Evolutionary conservation across 1,140 invertebrate genomes (phyloP), one percentile per base, ranked within the genome.

Genomic region (Centruroides sculpturatus): DNA sequence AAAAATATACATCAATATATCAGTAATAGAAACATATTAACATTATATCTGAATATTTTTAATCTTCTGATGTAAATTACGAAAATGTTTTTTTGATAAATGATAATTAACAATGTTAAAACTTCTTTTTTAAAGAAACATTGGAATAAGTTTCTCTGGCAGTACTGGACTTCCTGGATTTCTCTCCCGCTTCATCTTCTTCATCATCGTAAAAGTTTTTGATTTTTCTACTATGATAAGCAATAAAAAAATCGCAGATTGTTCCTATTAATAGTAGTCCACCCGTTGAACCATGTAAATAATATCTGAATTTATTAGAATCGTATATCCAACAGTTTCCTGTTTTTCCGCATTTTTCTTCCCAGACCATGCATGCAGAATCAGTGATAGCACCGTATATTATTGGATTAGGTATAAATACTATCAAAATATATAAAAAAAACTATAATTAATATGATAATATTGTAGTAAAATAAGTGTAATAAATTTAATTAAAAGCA

Each of bases 241-340:
- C 61, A 3, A 68, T 58, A 35, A 62, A 41, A 4, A 66, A 41
- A 52, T 69, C 68, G 50, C 66, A 66, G n/a, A 59, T 51, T 34
- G 58, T 60, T 12, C 68, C 68, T 11, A 68, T 47, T 23, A 62
- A 55, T 10, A 67, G 56, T 3, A 69, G 63, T 13, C 54, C 23
- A 13, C 67, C 62, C 8, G 69, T 56, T 55, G 62, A 53, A 13
- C 60, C 61, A 41, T 71, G 67, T 7, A 71, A 55, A 53, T 62
- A 63, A 7, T 54, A 55, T 10, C 73, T 57, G 59, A 74, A 69
- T 47, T 68, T 66, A 8, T 69, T 64, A 7, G 66, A 63, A 64
- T 72, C 72, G 59, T 75, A 75, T 9, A 73, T 34, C 67, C 69
- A 70, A 63, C 74, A 75, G 36, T 70, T 71, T 13, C 73, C 74